A percentile compares a stretch with the other conserved stretches of the same genome.
Conservation (phyloP, 2,113 vertebrate genomes). For the Callocephalon fimbriatum region DNA sequence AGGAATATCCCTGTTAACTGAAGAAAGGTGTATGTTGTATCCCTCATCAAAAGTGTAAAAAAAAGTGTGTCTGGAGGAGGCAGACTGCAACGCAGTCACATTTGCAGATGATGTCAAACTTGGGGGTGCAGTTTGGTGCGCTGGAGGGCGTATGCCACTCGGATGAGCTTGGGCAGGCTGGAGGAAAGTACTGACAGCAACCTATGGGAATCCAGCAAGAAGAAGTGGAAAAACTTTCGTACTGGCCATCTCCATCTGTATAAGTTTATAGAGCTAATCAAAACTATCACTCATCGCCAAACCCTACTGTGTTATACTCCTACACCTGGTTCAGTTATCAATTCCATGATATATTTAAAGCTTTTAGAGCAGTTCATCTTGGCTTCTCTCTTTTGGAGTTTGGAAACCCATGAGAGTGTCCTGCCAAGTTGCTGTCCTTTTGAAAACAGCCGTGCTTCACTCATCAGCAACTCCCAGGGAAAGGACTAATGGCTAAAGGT, state of each 20-base stretch:
- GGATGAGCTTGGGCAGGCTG: not conserved
- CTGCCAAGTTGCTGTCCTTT: not conserved
- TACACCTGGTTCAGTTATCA: not conserved
- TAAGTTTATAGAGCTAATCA: not conserved
- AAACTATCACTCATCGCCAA: not conserved
- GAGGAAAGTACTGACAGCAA: not conserved
- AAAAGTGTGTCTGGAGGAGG: not conserved
- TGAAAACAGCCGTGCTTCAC: not conserved
- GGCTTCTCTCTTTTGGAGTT: not conserved
- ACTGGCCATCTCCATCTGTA: not conserved
- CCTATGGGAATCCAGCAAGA: not conserved
- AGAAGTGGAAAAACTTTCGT: not conserved
- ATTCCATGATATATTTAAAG: not conserved
- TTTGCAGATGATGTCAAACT: not conserved
- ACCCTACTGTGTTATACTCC: accelerated
- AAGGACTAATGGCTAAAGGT: not conserved
- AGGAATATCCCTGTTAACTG: not conserved
- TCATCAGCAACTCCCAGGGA: not conserved
- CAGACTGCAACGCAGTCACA: not conserved
- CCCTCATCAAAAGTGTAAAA: not conserved
- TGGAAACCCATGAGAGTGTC: not conserved
- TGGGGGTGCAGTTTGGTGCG: not conserved
- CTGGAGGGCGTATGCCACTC: not conserved
- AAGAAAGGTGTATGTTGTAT: not conserved
- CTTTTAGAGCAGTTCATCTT: not conserved